Base-by-base conservation (phyloP, 2,113 vertebrate genomes). In the Triplophysa rosa region DNA sequence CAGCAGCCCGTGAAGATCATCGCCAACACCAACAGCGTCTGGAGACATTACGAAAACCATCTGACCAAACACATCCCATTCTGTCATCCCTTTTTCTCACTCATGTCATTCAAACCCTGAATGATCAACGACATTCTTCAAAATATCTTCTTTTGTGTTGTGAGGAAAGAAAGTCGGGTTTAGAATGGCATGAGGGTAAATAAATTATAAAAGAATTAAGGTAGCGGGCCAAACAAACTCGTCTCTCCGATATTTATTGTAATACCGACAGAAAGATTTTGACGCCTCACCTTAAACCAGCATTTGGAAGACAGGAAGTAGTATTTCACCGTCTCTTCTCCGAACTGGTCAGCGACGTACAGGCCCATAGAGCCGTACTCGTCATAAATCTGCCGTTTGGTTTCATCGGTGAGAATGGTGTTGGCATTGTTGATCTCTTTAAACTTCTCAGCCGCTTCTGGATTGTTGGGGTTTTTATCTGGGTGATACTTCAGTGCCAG, bases 361-460 rank as follows among this genome's bases (percentile, higher is more conserved):
- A 98, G 93, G 0, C 97, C 96, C 86, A 98, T 88, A 2, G 96
- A 97, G 52, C 97, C 96, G 2, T 97, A 96, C 79, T 88, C 82
- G 47, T 97, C 92, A 0, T 98, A 98, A 83, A 98, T 93, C 21
- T 86, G 92, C 3, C 93, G 89, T 85, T 95, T 96, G 87, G 87
- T 93, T 8, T 88, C 87, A 2, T 98, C 95, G 4, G 89, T 95
- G 59, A 99, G 94, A 5, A 94, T 92, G 2, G 92, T 62, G 83
- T 99, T 95, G 66, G 97, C 96, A 13, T 92, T 93, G 93, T 98
- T 98, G 89, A 98, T 95, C 90, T 96, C 96, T 86, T 98, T 97
- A 74, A 93, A 93, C 63, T 83, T 91, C 42, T 93, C 91, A 0
- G 87, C 89, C 6, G 91, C 91, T 33, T 91, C 89, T 0, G 91